Percentiles rank a stretch among this genome's conserved stretches.
phyloP scores from a whole-genome alignment of 2,888 invertebrate species.

The Lymantria monacha region DNA sequence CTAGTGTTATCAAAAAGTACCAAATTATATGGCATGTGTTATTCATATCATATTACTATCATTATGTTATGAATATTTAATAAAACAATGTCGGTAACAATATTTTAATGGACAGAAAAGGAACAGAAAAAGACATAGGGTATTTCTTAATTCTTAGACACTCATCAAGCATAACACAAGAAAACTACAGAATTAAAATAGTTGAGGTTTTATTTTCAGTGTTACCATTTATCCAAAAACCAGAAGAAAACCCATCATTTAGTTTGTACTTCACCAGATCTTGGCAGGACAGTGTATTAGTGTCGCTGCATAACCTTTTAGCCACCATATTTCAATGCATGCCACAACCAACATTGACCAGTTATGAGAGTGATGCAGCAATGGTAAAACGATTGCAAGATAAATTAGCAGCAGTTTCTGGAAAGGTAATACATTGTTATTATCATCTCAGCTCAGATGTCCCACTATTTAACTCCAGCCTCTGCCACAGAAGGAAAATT shows the following conservation, averaged over 20 bases:
- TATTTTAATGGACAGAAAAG: no score
- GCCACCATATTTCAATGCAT: conserved; percentile 94
- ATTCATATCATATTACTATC: no score
- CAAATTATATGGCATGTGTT: no score
- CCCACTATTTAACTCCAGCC: no score
- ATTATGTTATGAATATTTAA: no score
- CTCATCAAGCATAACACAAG: no score
- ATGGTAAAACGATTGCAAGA: conserved; percentile 91
- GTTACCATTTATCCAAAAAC: conserved; percentile 94
- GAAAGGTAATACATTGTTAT: conserved; percentile 47
- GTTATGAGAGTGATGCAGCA: conserved; percentile 92
- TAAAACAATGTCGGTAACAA: no score
- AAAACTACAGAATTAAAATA: no score
- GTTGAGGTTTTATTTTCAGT: conserved; percentile 80
- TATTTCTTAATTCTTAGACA: no score
- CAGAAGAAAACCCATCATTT: conserved; percentile 94
- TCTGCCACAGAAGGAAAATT: neutral
- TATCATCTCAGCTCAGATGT: no score
- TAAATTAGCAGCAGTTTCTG: conserved; percentile 87
- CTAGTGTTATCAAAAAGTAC: no score
- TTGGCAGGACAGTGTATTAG: conserved; percentile 97
- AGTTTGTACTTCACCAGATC: conserved; percentile 94
- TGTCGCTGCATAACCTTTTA: conserved; percentile 95
- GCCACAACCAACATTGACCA: conserved; percentile 92
- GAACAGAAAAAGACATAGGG: no score